Conservation (phyloP, 2,113 vertebrate genomes). For the Gnathonemus echidnorhynchus region DNA sequence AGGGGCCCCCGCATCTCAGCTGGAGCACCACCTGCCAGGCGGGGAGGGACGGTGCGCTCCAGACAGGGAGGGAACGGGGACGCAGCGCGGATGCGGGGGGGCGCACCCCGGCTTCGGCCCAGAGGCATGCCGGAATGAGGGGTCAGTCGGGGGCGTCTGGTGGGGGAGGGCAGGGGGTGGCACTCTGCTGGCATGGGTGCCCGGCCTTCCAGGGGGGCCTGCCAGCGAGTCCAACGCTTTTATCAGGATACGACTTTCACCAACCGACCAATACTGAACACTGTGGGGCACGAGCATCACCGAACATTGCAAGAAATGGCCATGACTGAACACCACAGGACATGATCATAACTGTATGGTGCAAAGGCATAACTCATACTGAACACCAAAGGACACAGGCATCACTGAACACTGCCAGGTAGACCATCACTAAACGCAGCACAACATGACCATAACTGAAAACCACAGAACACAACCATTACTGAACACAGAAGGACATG, state of each 20-base stretch:
- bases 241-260: background rate
- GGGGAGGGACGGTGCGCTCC: background rate
- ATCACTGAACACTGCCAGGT: background rate
- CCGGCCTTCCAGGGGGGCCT: background rate
- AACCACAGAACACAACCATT: background rate
- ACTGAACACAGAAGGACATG: background rate
- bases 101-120: background rate
- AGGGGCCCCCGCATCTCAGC: background rate
- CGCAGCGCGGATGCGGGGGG: background rate
- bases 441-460: background rate
- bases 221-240: background rate
- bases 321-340: background rate
- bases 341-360: background rate
- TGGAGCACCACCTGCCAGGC: background rate
- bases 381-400: background rate
- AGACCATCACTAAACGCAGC: background rate
- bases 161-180: background rate
- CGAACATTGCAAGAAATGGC: background rate
- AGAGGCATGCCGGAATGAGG: background rate
- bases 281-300: background rate
- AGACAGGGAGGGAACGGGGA: background rate
- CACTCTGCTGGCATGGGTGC: background rate
- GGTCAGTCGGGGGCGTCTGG: background rate
- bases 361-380: background rate
- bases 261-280: slow-evolving; percentile 9